These are phyloP conservation scores for Leptoclinus maculatus DNA, from an alignment of 2,797 vertebrate species.

Conservation along the genomic window DNA sequence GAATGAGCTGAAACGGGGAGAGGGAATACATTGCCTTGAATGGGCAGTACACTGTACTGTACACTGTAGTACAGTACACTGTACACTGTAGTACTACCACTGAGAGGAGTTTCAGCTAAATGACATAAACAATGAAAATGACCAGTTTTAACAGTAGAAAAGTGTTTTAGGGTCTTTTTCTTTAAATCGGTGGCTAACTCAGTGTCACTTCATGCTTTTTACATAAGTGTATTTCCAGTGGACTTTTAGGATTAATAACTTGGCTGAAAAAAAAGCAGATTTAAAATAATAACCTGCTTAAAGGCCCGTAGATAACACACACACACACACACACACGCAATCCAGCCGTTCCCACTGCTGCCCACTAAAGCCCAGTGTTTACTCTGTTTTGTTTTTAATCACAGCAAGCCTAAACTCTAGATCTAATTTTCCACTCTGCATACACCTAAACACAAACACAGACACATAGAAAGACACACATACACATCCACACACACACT, in stretches of 20 bases:
- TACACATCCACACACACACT: constrained; percentile 54
- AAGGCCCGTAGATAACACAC: constrained; percentile 14
- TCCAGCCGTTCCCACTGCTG: constrained; percentile 58
- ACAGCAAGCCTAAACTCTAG: constrained; percentile 75
- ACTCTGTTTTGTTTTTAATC: constrained; percentile 82
- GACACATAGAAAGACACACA: constrained; percentile 74
- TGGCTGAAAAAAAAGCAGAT: constrained; percentile 12
- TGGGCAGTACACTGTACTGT: no score
- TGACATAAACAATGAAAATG: neutral
- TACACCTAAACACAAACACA: constrained; percentile 82
- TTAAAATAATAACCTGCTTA: constrained; percentile 1
- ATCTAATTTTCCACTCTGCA: constrained; percentile 80
- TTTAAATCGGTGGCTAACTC: neutral
- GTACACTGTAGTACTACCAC: no score
- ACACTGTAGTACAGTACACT: no score
- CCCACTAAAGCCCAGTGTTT: constrained; percentile 78
- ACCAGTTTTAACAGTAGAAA: neutral
- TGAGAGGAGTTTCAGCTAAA: neutral
- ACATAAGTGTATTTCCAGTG: neutral
- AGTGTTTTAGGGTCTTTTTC: neutral
- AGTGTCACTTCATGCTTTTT: neutral
- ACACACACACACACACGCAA: constrained; percentile 42
- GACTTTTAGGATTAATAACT: constrained; percentile 2
- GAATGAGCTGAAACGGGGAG: neutral
- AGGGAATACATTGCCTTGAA: neutral